Evolutionary conservation across 2,888 invertebrate genomes (phyloP), one percentile per base, ranked within the genome.

Genomic region (Phragmatobia fuliginosa): DNA sequence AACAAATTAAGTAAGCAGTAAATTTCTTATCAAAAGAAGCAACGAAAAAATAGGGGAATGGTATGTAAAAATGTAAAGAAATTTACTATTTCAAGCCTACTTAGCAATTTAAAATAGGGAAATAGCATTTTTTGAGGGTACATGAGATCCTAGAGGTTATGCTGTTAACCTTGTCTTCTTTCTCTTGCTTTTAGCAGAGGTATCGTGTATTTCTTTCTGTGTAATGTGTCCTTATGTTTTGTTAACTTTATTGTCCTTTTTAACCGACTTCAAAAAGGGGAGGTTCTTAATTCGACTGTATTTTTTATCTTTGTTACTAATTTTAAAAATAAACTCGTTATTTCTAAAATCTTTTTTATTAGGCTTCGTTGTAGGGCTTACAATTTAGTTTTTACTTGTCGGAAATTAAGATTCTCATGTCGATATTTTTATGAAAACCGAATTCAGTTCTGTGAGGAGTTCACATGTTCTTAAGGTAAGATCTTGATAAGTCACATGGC

Each of bases 371-470:
- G 80, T 85, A 84, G 81, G 82, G 84, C 79, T 65, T 58, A 74
- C 84, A 85, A 86, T 85, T 85, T 85, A 83, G 83, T 82, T 81
- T 81, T 59, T 68, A 76, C 79, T 74, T 77, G 78, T 80, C 84
- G 88, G 88, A 88, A 88, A 88, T 87, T 88, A 85, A 81, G 82
- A 86, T 86, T 85, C 87, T 83, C 83, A 81, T 77, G 81, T 80
- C 77, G 77, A 75, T 78, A 81, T 83, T 81, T 81, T 73, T 83
- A 72, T 78, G 80, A 74, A 66, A 82, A 74, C 67, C 72, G 75
- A 70, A 75, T 75, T 80, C 58, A 45, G 56, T 36, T 64, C n/a
- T 68, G 66, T 73, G 69, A 61, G 68, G 56, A 69, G 69, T 59
- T 72, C 74, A 64, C 75, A 77, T 82, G 75, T 82, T 77, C 76